phyloP scores from a whole-genome alignment of 2,888 invertebrate species.

The Eremobia ochroleuca region DNA sequence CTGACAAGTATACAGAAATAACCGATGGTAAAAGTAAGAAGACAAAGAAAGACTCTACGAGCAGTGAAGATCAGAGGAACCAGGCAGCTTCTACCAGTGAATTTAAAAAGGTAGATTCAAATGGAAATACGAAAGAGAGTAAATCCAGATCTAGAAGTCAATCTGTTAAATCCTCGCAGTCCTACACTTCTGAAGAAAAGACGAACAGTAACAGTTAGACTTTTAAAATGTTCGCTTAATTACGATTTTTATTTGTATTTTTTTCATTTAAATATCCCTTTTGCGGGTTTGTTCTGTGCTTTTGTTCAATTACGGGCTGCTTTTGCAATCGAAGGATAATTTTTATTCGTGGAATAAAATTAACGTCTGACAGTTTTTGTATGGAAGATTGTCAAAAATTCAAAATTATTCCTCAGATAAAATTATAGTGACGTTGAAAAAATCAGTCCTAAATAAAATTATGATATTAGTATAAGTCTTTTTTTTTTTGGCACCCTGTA shows the following conservation, averaged over 20 bases:
- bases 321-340: too few species aligned
- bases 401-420: too few species aligned
- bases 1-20: background rate
- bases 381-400: too few species aligned
- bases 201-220: background rate
- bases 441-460: background rate
- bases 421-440: background rate
- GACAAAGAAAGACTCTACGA: background rate
- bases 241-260: background rate
- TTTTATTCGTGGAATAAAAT: too few species aligned
- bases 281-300: background rate
- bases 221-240: background rate
- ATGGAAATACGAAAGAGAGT: background rate
- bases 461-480: background rate
- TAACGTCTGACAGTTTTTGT: background rate
- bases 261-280: background rate
- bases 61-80: background rate
- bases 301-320: background rate
- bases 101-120: background rate
- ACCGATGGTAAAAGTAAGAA: background rate
- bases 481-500: background rate
- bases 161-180: accelerated
- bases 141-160: background rate
- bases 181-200: background rate
- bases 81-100: background rate